A percentile compares a stretch with the other conserved stretches of the same genome.
These are phyloP conservation scores for Lysandra coridon DNA, from an alignment of 2,888 invertebrate species.

Conservation along the genomic window DNA sequence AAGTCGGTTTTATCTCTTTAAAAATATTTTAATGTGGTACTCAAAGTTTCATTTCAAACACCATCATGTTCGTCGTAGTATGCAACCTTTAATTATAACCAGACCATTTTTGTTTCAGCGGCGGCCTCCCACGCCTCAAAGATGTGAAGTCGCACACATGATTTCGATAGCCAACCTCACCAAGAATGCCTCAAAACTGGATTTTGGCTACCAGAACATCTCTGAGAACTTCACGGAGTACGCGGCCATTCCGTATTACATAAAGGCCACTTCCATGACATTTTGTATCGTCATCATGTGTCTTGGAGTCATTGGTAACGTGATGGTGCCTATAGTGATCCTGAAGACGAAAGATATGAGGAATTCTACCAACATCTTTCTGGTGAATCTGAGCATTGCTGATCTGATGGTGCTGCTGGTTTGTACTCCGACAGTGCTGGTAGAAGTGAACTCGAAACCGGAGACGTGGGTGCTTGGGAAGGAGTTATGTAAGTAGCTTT, in stretches of 20 bases:
- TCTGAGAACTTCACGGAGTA: constrained; percentile 62
- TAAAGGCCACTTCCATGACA: constrained; percentile 92
- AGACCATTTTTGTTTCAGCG: constrained; percentile 26
- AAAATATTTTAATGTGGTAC: no score
- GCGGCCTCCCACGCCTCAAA: constrained; percentile 37
- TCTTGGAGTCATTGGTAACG: constrained; percentile 94
- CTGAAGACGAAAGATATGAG: constrained; percentile 95
- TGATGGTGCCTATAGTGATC: constrained; percentile 96
- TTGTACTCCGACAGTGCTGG: constrained; percentile 95
- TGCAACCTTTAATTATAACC: neutral
- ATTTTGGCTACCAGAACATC: constrained; percentile 46
- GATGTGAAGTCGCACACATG: constrained; percentile 70
- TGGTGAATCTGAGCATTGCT: constrained; percentile 95
- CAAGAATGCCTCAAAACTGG: constrained; percentile 46
- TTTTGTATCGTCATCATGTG: constrained; percentile 94
- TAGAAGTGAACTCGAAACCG: constrained; percentile 95
- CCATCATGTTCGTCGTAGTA: no score
- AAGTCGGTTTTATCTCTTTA: no score
- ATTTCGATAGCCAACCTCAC: constrained; percentile 66
- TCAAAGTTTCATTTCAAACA: no score
- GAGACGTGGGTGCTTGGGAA: constrained; percentile 96
- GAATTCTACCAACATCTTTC: constrained; percentile 96
- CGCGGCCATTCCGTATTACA: constrained; percentile 89
- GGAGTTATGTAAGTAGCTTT: constrained; percentile 90
- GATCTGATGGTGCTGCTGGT: constrained; percentile 94